phyloP scores from a whole-genome alignment of 2,888 invertebrate genomes.

The Heliconius ismenius region DNA sequence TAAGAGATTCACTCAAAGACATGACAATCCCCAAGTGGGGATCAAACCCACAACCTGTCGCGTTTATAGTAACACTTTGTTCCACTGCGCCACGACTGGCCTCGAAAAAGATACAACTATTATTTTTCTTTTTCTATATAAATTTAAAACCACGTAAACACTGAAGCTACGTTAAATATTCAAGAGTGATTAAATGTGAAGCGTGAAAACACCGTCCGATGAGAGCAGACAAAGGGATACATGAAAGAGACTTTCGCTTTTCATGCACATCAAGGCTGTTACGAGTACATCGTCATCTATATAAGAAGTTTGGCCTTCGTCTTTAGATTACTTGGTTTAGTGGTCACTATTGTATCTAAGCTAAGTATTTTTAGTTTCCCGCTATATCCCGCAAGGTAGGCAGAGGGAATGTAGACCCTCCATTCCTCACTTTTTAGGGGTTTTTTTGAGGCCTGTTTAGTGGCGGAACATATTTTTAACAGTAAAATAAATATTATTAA shows the following conservation, averaged over 20 bases:
- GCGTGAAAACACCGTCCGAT: slow-evolving; percentile 21
- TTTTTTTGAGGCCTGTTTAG: too few species aligned
- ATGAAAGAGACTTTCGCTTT: slow-evolving; percentile 17
- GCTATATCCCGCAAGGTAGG: too few species aligned
- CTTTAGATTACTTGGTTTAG: background rate
- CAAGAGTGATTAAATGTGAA: slow-evolving; percentile 18
- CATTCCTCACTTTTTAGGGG: too few species aligned
- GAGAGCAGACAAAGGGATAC: slow-evolving; percentile 14
- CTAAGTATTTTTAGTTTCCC: background rate
- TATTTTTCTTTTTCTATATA: background rate
- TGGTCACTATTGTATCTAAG: background rate
- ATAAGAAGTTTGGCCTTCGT: slow-evolving; percentile 7
- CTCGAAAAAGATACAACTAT: too few species aligned
- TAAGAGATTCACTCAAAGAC: too few species aligned
- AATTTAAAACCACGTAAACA: background rate
- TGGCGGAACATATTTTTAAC: too few species aligned
- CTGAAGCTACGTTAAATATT: slow-evolving; percentile 2
- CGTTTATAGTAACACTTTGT: too few species aligned
- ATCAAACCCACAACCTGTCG: too few species aligned
- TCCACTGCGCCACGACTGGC: too few species aligned
- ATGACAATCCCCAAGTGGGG: too few species aligned
- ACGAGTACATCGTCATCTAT: slow-evolving; percentile 2
- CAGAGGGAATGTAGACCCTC: background rate
- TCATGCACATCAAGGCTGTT: slow-evolving; percentile 10
- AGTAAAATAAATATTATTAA: too few species aligned